Percentiles rank a stretch among this genome's conserved stretches.
These are phyloP conservation scores for Phymatocera aterrima DNA, from an alignment of 2,888 invertebrate species.

Conservation along the genomic window DNA sequence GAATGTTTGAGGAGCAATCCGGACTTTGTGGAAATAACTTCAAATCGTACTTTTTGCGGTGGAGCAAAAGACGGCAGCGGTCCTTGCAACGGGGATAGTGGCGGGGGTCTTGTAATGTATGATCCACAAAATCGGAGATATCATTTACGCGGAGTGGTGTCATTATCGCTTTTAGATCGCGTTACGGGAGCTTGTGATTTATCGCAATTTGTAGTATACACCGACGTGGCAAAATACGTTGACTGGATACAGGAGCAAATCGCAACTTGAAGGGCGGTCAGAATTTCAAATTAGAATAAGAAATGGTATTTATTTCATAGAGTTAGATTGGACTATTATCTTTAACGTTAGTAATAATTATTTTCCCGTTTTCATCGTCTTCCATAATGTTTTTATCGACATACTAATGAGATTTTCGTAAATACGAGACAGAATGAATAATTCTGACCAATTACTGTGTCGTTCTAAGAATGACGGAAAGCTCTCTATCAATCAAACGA, in stretches of 20 bases:
- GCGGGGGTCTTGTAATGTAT: slow-evolving; percentile 77
- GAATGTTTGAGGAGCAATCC: slow-evolving; percentile 77
- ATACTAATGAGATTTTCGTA: background rate
- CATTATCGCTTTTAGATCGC: slow-evolving; percentile 58
- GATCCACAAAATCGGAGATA: slow-evolving; percentile 56
- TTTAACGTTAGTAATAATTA: too few species aligned
- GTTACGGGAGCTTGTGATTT: slow-evolving; percentile 76
- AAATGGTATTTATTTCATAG: too few species aligned
- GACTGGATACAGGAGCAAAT: slow-evolving; percentile 62
- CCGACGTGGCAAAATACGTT: slow-evolving; percentile 74
- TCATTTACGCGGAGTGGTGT: slow-evolving; percentile 64
- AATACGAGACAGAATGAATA: background rate
- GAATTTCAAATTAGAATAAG: too few species aligned
- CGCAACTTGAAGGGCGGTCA: slow-evolving; percentile 13
- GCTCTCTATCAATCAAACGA: background rate
- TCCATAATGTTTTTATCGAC: background rate
- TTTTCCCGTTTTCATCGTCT: background rate
- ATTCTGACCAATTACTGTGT: slow-evolving; percentile 5
- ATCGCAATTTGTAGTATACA: slow-evolving; percentile 80
- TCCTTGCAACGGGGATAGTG: slow-evolving; percentile 79
- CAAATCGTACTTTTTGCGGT: slow-evolving; percentile 80
- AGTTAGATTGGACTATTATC: too few species aligned
- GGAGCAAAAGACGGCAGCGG: slow-evolving; percentile 77
- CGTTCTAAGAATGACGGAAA: background rate
- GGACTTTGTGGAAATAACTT: slow-evolving; percentile 75